Conservation (phyloP, 2,797 vertebrate species). For the Hemitrygon akajei region DNA sequence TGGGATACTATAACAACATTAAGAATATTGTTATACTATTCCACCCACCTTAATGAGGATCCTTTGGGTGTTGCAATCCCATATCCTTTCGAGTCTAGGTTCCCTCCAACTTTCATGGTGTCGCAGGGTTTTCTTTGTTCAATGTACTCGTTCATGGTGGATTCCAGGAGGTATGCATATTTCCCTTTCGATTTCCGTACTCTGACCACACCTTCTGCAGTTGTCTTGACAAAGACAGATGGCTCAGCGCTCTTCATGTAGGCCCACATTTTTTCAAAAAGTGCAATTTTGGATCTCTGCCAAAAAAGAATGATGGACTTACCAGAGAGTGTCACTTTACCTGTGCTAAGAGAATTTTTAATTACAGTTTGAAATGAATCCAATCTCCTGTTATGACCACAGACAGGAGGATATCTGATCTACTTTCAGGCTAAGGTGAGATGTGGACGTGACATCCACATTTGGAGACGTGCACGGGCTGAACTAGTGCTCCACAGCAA, state of each 20-base stretch:
- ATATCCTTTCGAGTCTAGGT: slow-evolving; percentile 99
- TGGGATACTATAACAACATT: slow-evolving; percentile 99
- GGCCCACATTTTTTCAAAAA: slow-evolving; percentile 99
- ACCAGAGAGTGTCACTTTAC: background rate
- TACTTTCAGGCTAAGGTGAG: background rate
- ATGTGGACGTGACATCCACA: too few relatives aligned
- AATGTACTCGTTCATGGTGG: slow-evolving; percentile 99
- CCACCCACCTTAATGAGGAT: slow-evolving; percentile 99
- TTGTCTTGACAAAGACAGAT: slow-evolving; percentile 98
- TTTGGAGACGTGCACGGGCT: background rate
- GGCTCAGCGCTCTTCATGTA: slow-evolving; percentile 98
- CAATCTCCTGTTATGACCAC: background rate
- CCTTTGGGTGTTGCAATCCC: slow-evolving; percentile 99
- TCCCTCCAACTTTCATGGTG: slow-evolving; percentile 99
- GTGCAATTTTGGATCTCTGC: slow-evolving; percentile 98
- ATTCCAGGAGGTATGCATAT: slow-evolving; percentile 97
- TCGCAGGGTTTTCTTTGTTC: slow-evolving; percentile 97
- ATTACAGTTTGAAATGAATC: background rate
- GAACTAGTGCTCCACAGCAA: background rate
- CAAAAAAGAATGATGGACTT: slow-evolving; percentile 47
- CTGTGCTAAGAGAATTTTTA: background rate
- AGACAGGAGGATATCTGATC: background rate
- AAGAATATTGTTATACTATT: slow-evolving; percentile 99
- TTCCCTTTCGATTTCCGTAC: slow-evolving; percentile 98
- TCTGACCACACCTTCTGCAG: slow-evolving; percentile 89